phyloP scores from a whole-genome alignment of 2,797 vertebrate species.

The Sebastes minor region DNA sequence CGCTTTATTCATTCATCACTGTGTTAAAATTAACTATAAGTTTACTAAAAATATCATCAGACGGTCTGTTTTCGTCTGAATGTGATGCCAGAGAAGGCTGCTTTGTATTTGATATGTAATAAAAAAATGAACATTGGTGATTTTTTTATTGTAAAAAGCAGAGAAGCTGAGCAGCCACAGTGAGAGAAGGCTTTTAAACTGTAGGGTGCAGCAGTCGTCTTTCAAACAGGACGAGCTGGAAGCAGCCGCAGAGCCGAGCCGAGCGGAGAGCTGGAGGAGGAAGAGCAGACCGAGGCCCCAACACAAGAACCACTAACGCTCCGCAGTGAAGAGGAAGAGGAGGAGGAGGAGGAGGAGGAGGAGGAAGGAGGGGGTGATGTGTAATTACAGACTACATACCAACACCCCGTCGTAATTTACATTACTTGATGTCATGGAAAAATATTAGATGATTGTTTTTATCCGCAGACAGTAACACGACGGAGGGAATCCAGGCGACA shows the following conservation, averaged over 20 bases:
- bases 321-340: constrained; percentile 32
- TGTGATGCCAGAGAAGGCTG: background rate
- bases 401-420: constrained; percentile 69
- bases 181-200: constrained; percentile 87
- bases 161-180: constrained; percentile 13
- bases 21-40: background rate
- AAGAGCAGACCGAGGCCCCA: constrained; percentile 36
- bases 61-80: background rate
- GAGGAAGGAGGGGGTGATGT: constrained; percentile 25
- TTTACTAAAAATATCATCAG: background rate
- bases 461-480: constrained; percentile 40
- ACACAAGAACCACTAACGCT: constrained; percentile 25
- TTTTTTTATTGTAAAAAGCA: background rate
- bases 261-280: constrained; percentile 31
- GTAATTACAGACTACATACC: constrained; percentile 78
- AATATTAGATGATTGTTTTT: constrained; percentile 70
- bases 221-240: constrained; percentile 79
- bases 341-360: background rate
- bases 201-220: constrained; percentile 99
- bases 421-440: constrained; percentile 65
- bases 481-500: constrained; percentile 27
- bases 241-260: constrained; percentile 30
- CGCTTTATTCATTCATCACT: background rate
- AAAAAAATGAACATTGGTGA: background rate
- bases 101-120: background rate